phyloP scores from a whole-genome alignment of 2,888 invertebrate species.

The Odontomyia ornata region DNA sequence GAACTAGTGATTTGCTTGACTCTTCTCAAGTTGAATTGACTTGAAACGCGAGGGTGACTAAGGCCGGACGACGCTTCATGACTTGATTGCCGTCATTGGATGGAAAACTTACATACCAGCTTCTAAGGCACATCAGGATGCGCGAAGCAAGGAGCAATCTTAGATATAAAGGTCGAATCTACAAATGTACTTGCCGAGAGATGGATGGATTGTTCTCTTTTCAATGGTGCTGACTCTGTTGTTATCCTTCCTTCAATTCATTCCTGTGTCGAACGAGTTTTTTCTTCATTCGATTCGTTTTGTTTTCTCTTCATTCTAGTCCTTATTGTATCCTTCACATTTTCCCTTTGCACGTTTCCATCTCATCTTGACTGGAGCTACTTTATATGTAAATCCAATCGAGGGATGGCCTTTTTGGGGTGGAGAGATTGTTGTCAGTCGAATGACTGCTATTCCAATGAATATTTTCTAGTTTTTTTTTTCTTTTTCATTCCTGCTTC shows the following conservation, averaged over 20 bases:
- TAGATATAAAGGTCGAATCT: constrained; percentile 20
- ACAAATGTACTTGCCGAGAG: constrained; percentile 15
- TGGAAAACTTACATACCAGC: background rate
- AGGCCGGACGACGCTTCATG: constrained; percentile 40
- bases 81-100: constrained; percentile 37
- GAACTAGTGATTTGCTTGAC: constrained; percentile 26
- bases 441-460: constrained; percentile 24
- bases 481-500: constrained; percentile 1
- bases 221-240: background rate
- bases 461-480: constrained; percentile 7
- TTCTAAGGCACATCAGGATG: background rate
- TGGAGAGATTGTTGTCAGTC: constrained; percentile 35
- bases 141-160: background rate
- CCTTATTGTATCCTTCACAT: background rate
- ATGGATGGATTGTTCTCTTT: constrained; percentile 38
- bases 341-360: background rate
- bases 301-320: constrained; percentile 11
- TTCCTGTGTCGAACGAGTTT: background rate
- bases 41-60: constrained; percentile 47
- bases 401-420: constrained; percentile 9
- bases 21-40: constrained; percentile 44
- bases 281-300: background rate
- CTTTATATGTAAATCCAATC: constrained; percentile 42
- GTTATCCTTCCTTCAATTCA: constrained; percentile 8
- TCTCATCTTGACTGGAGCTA: background rate